A percentile compares a stretch with the other conserved stretches of the same genome.
These are phyloP conservation scores for Trilocha varians DNA, from an alignment of 2,888 invertebrate genomes.

Conservation along the genomic window DNA sequence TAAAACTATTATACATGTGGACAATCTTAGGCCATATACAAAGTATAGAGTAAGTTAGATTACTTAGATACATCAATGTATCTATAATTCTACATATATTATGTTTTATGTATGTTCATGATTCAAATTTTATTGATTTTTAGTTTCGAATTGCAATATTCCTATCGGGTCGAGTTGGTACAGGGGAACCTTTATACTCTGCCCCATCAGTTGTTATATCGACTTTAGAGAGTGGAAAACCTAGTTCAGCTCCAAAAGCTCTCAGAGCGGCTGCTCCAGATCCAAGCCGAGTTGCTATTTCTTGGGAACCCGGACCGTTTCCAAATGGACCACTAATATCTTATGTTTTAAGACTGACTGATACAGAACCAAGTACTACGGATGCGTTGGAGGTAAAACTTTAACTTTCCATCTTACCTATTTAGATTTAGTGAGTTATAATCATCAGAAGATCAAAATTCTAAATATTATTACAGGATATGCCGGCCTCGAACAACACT, in stretches of 20 bases:
- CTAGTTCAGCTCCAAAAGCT: conserved; percentile 83
- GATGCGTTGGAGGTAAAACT: conserved; percentile 77
- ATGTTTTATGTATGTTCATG: no score
- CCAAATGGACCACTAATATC: conserved; percentile 91
- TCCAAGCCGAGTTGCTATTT: conserved; percentile 86
- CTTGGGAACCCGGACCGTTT: conserved; percentile 90
- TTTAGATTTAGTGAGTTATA: no score
- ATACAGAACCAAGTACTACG: conserved; percentile 69
- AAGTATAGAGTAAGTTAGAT: conserved; percentile 83
- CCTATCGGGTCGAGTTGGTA: conserved; percentile 78
- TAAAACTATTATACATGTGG: conserved; percentile 79
- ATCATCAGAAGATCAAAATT: no score
- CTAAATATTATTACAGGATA: conserved; percentile 71
- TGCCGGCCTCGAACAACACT: conserved; percentile 79
- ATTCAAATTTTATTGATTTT: conserved; percentile 6
- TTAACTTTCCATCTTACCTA: background rate
- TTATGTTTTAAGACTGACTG: conserved; percentile 83
- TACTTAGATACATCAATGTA: background rate
- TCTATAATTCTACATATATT: no score
- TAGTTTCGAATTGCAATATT: conserved; percentile 91
- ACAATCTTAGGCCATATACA: conserved; percentile 88
- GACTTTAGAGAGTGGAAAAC: conserved; percentile 81
- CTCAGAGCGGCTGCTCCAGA: conserved; percentile 86
- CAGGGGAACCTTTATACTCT: conserved; percentile 81
- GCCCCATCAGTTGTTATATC: conserved; percentile 84